These are phyloP conservation scores for Poeciliopsis presidionis DNA, from an alignment of 2,797 vertebrate genomes.

Conservation along the genomic window DNA sequence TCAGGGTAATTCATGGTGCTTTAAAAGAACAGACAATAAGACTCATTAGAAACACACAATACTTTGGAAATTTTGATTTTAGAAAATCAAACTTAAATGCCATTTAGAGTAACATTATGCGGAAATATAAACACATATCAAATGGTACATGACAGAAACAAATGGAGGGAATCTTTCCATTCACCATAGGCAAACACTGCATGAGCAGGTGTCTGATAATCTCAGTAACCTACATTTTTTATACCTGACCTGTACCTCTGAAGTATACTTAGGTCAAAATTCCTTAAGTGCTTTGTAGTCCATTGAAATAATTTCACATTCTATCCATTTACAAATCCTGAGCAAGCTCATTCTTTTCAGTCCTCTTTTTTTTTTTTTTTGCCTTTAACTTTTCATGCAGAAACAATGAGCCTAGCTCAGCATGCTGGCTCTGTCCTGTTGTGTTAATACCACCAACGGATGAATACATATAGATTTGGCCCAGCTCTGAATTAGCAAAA, in stretches of 20 bases:
- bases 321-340: neutral
- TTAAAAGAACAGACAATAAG: neutral
- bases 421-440: neutral
- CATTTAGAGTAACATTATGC: neutral
- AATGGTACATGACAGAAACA: neutral
- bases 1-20: neutral
- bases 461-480: neutral
- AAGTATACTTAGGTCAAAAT: neutral
- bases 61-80: neutral
- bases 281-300: no score
- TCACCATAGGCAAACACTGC: neutral
- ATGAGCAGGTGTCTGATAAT: neutral
- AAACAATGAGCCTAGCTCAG: neutral
- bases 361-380: neutral
- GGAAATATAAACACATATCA: neutral
- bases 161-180: neutral
- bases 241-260: neutral
- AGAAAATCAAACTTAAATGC: neutral
- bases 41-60: neutral
- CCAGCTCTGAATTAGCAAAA: neutral
- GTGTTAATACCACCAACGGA: neutral
- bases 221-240: neutral
- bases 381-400: neutral
- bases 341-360: neutral
- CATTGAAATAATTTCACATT: no score